Evolutionary conservation across 2,797 vertebrate species (phyloP).

Genomic region (Halcyon leucocephala): DNA sequence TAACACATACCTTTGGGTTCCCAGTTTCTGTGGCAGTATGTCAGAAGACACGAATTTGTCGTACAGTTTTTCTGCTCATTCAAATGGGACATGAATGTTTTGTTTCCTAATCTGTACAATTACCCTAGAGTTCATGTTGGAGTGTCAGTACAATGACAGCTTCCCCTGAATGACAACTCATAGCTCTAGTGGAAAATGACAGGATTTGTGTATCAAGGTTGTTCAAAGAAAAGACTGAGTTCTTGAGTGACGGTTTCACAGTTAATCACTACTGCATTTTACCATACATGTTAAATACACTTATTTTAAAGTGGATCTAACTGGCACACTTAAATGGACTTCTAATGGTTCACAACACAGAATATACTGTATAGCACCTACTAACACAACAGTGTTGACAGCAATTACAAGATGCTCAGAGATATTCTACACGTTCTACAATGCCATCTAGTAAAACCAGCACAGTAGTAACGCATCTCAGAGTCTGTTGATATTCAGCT

Average conservation of each 20-base stretch:
- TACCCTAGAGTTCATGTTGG: not conserved
- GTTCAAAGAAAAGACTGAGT: not conserved
- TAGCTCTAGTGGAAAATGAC: not conserved
- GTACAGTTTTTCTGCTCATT: not conserved
- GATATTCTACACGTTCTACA: fast-evolving
- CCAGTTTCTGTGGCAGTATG: not conserved
- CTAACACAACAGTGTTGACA: not conserved
- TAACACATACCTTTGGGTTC: not conserved
- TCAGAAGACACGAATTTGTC: not conserved
- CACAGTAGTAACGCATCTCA: not conserved
- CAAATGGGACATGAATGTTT: not conserved
- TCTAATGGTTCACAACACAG: not conserved
- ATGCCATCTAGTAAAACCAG: not conserved
- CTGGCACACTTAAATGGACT: not conserved
- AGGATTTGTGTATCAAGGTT: not conserved
- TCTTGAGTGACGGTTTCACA: not conserved
- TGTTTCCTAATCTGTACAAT: constrained; percentile 8
- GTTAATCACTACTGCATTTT: not conserved
- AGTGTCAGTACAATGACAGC: not conserved
- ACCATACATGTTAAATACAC: not conserved
- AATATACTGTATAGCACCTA: not conserved
- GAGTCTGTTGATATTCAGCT: not conserved
- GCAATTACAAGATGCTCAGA: not conserved
- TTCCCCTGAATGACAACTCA: not conserved
- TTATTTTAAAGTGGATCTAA: not conserved